Evolutionary conservation across 2,113 vertebrate genomes (phyloP).

Genomic region (Scalopus aquaticus): DNA sequence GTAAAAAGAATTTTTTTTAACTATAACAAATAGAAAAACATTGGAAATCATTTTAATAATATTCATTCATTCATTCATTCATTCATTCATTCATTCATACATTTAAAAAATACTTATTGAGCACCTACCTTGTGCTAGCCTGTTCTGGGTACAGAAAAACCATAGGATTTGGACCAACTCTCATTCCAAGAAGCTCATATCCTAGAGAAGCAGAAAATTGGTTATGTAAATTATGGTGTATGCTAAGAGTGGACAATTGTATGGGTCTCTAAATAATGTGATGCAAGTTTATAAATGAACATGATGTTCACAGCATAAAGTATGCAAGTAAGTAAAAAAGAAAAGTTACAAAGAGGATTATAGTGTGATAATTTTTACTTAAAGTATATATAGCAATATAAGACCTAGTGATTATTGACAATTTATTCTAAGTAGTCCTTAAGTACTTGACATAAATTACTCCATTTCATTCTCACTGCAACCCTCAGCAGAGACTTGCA

Average conservation of each 20-base stretch:
- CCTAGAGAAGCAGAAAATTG: not conserved
- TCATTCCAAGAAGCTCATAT: not conserved
- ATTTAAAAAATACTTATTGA: not conserved
- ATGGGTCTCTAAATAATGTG: not conserved
- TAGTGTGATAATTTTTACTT: not conserved
- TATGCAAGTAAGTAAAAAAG: not conserved
- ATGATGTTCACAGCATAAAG: not conserved
- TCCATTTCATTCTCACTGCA: not conserved
- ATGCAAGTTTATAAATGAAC: conserved; percentile 28
- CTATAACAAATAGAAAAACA: conserved; percentile 1
- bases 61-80: not conserved
- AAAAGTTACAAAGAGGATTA: not conserved
- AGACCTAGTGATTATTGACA: not conserved
- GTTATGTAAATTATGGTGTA: not conserved
- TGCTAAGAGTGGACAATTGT: not conserved
- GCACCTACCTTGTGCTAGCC: not conserved
- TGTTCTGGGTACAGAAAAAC: not conserved
- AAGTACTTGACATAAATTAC: not conserved
- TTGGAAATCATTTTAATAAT: not conserved
- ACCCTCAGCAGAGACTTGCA: not conserved
- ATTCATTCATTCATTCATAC: not conserved
- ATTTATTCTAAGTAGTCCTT: not conserved
- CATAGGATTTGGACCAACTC: not conserved
- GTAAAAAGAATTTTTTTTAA: conserved; percentile 13
- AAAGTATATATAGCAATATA: not conserved